Evolutionary conservation across 1,140 invertebrate genomes (phyloP), one percentile per base, ranked within the genome.

Genomic region (Scaptomyza graminum): DNA sequence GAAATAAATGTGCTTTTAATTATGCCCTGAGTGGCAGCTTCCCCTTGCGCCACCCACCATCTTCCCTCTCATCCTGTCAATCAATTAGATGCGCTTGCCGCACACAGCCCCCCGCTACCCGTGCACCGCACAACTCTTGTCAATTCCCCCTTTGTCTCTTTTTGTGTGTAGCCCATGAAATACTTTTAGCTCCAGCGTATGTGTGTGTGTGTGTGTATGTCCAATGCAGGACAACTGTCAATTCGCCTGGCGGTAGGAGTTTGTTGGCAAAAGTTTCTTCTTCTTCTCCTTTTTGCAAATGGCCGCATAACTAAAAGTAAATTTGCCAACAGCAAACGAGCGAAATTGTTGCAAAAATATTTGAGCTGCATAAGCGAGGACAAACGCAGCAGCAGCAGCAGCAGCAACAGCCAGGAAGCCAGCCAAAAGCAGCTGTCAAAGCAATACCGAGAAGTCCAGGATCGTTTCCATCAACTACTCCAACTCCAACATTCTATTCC

Each of bases 331-430:
- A 79, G 76, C 76, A 83, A 83, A 79, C 76, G 80, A 83, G 70
- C 75, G 76, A 83, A 83, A 83, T 83, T 84, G 80, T 83, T 83
- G 80, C 80, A 84, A 79, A 83, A 83, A 83, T 83, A 83, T 83
- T 83, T 83, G 80, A 84, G 72, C 67, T 83, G 79, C 79, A 83
- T 83, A 83, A 78, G 75, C 71, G 63, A 41, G 37, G 34, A 37
- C 34, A 46, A 22, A 28, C 28, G 28, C 13, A 7, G n/a, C 41
- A 13, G 41, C 12, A 25, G 8, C 11, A 22, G 0, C 18, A 22
- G 6, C 15, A 5, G n/a, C 28, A 12, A 41, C 8, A 28, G n/a
- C 12, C 39, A 44, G 22, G 5, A 31, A 31, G 28, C 28, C 28
- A 31, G 28, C 28, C 28, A 31, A 31, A 31, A 31, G 28, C 28